Conservation (phyloP, 2,797 vertebrate species). For the Clarias pachynema region DNA sequence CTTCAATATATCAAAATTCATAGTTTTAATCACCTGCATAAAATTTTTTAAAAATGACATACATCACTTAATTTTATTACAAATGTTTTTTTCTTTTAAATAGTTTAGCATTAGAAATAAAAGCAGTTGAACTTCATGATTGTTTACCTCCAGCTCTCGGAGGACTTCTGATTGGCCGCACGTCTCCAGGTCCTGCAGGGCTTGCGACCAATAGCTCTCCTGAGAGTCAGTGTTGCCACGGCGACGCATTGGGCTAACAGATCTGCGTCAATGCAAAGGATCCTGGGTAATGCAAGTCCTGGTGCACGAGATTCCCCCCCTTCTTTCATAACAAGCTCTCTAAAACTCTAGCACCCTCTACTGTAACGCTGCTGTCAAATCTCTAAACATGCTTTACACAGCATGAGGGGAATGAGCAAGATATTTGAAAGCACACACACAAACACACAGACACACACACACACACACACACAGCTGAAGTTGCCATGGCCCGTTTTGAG, state of each 20-base stretch:
- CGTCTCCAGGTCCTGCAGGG: constrained; percentile 96
- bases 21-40: no score
- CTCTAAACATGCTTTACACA: constrained; percentile 21
- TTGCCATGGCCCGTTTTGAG: constrained; percentile 66
- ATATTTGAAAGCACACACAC: constrained; percentile 7
- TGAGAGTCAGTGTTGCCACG: constrained; percentile 84
- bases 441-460: constrained; percentile 35
- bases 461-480: constrained; percentile 62
- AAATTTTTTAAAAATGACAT: no score
- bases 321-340: constrained; percentile 49
- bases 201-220: constrained; percentile 96
- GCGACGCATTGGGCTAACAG: constrained; percentile 85
- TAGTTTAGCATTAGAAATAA: background rate
- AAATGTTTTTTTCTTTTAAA: background rate
- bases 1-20: no score
- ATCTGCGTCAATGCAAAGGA: constrained; percentile 93
- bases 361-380: background rate
- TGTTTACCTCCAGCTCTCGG: constrained; percentile 94
- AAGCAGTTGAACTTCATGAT: background rate
- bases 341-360: constrained; percentile 17
- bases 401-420: constrained; percentile 8
- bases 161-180: constrained; percentile 97
- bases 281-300: constrained; percentile 74
- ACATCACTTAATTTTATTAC: no score
- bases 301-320: constrained; percentile 53